phyloP scores from a whole-genome alignment of 2,113 vertebrate genomes.

The Pteropus alecto region DNA sequence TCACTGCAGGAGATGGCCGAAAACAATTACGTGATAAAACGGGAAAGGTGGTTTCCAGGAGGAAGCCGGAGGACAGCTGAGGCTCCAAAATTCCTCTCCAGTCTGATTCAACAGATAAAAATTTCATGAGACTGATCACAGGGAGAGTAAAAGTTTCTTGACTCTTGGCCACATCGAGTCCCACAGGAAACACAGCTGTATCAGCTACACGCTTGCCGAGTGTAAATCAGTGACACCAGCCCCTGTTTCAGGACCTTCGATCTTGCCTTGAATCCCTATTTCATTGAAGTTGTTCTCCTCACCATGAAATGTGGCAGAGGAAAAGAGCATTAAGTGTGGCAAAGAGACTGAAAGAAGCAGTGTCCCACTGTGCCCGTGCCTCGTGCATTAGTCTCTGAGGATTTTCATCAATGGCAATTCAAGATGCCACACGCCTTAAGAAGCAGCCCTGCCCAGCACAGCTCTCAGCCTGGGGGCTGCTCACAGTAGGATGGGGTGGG shows the following conservation, averaged over 20 bases:
- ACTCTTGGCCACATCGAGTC: not conserved
- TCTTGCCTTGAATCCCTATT: not conserved
- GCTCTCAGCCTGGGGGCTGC: not conserved
- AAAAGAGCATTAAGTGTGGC: not conserved
- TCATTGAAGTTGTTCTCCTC: not conserved
- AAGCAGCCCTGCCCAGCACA: not conserved
- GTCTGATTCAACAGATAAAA: not conserved
- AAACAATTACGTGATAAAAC: not conserved
- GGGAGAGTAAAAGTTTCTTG: not conserved
- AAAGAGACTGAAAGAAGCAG: not conserved
- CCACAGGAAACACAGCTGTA: not conserved
- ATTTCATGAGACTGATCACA: not conserved
- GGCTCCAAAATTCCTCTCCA: not conserved
- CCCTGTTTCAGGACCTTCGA: not conserved
- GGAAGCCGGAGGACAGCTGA: not conserved
- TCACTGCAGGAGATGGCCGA: not conserved
- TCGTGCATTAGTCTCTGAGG: not conserved
- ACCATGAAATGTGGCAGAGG: not conserved
- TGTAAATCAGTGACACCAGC: not conserved
- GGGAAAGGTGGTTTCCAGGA: not conserved
- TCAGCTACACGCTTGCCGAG: not conserved
- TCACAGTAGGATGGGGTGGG: conserved; percentile 4
- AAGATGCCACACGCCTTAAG: not conserved
- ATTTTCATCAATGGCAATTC: not conserved
- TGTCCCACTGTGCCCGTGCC: not conserved